phyloP scores from a whole-genome alignment of 2,113 vertebrate species.

The Nyctereutes procyonoides region DNA sequence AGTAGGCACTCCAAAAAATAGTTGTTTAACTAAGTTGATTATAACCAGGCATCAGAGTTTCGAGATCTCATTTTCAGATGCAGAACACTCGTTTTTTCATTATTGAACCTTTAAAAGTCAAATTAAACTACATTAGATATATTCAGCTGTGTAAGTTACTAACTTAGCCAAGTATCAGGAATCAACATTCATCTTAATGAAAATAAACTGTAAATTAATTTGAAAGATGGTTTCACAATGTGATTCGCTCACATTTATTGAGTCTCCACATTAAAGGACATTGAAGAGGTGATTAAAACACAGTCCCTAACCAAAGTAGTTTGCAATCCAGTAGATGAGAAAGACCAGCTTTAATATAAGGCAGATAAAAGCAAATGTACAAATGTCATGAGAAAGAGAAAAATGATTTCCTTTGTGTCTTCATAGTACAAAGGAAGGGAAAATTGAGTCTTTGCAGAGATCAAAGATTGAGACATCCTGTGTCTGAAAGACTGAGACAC shows the following conservation, averaged over 20 bases:
- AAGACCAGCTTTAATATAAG: neutral
- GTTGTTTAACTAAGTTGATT: neutral
- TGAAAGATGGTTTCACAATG: constrained; percentile 18
- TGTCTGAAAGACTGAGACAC: neutral
- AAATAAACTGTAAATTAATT: neutral
- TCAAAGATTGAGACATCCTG: neutral
- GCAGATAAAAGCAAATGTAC: constrained; percentile 38
- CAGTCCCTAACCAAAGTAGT: neutral
- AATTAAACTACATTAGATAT: neutral
- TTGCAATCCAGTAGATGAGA: neutral
- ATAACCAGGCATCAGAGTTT: neutral
- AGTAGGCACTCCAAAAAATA: neutral
- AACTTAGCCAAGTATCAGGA: neutral
- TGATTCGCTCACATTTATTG: neutral
- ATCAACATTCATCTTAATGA: neutral
- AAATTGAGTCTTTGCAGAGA: neutral
- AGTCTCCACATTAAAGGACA: neutral
- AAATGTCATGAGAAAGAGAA: neutral
- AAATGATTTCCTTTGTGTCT: neutral
- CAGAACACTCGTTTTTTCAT: neutral
- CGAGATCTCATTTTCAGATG: neutral
- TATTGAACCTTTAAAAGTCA: neutral
- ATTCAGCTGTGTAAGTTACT: neutral
- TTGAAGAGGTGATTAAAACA: neutral
- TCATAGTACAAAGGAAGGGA: constrained; percentile 32